phyloP scores from a whole-genome alignment of 2,113 vertebrate species.

The Crypturellus undulatus region DNA sequence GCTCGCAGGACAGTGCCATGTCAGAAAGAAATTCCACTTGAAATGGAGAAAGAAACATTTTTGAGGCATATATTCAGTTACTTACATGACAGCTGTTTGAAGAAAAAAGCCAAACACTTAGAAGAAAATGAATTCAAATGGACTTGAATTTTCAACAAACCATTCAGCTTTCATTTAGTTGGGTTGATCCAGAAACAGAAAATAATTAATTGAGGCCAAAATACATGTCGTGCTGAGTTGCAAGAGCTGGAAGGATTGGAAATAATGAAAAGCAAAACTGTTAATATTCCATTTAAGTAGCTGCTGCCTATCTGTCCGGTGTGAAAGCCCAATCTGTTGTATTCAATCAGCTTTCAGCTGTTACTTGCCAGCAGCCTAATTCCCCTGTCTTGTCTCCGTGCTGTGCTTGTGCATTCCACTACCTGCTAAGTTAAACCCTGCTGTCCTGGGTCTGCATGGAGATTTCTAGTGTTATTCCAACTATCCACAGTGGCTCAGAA shows the following conservation, averaged over 20 bases:
- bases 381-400: constrained; percentile 61
- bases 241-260: constrained; percentile 44
- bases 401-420: constrained; percentile 64
- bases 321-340: constrained; percentile 68
- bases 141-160: not conserved
- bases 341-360: constrained; percentile 66
- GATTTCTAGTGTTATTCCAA: constrained; percentile 50
- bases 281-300: constrained; percentile 64
- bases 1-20: constrained; percentile 1
- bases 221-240: not conserved
- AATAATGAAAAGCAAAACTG: constrained; percentile 71
- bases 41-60: constrained; percentile 60
- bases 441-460: not conserved
- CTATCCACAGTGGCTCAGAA: not conserved
- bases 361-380: constrained; percentile 63
- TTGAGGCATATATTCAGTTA: constrained; percentile 32
- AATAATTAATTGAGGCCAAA: constrained; percentile 48
- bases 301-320: constrained; percentile 67
- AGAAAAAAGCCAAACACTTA: constrained; percentile 16
- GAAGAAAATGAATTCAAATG: not conserved
- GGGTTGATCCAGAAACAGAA: constrained; percentile 26
- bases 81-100: constrained; percentile 47
- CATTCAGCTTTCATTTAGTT: not conserved
- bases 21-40: constrained; percentile 58
- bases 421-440: constrained; percentile 55